Evolutionary conservation across 2,888 invertebrate genomes (phyloP).

Genomic region (Lepidocyrtoides sp.): DNA sequence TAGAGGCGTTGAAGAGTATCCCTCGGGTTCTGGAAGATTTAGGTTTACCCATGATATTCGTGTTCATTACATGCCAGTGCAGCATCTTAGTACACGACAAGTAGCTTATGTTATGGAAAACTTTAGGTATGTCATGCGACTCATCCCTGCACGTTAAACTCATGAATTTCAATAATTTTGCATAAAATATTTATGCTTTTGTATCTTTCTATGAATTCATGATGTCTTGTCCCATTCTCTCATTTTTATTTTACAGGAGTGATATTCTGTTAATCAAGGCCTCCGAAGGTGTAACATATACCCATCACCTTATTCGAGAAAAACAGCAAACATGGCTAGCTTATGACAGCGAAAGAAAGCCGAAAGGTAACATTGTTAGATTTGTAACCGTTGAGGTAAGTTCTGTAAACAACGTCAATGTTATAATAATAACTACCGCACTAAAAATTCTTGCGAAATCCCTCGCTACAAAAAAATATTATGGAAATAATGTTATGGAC

Average conservation of each 20-base stretch:
- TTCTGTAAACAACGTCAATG: too few relatives aligned
- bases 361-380: constrained; percentile 75
- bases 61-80: constrained; percentile 83
- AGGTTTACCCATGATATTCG: constrained; percentile 83
- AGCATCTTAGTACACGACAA: constrained; percentile 77
- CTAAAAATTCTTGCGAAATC: too few relatives aligned
- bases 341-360: constrained; percentile 21
- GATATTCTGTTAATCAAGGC: constrained; percentile 82
- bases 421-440: too few relatives aligned
- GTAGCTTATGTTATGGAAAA: constrained; percentile 79
- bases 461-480: too few relatives aligned
- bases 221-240: neutral
- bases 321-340: constrained; percentile 80
- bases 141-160: too few relatives aligned
- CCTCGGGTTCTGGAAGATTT: constrained; percentile 76
- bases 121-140: constrained; percentile 80
- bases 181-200: too few relatives aligned
- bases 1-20: constrained; percentile 79
- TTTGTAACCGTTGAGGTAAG: constrained; percentile 79
- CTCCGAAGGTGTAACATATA: constrained; percentile 78
- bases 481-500: too few relatives aligned
- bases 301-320: constrained; percentile 70
- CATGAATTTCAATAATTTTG: too few relatives aligned
- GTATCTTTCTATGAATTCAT: neutral
- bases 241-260: constrained; percentile 70